Evolutionary conservation across 1,140 invertebrate species (phyloP).

Genomic region (Uloborus diversus): DNA sequence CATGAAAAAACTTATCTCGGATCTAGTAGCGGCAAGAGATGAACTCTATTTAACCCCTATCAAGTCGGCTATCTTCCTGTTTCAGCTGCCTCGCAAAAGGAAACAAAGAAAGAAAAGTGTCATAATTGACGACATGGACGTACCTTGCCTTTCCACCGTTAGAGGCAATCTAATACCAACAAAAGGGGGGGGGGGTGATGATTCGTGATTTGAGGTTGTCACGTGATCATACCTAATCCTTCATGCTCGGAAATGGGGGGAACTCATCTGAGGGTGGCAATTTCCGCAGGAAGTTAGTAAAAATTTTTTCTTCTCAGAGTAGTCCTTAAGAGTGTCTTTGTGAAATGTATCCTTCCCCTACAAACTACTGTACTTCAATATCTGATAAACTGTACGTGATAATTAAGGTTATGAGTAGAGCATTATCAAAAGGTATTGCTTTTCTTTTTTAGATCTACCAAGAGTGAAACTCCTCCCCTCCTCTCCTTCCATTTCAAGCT

Average conservation of each 20-base stretch:
- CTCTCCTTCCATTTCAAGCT: background rate
- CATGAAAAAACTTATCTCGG: no score
- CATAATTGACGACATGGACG: background rate
- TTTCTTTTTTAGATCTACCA: no score
- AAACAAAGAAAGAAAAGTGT: background rate
- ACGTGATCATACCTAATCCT: constrained; percentile 42
- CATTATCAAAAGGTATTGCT: constrained; percentile 3
- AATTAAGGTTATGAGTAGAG: background rate
- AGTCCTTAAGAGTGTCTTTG: background rate
- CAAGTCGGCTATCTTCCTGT: no score
- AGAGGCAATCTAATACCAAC: background rate
- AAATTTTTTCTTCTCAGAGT: background rate
- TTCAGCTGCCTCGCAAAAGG: background rate
- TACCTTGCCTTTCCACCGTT: background rate
- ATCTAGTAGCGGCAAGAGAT: no score
- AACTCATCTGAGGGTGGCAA: constrained; percentile 37
- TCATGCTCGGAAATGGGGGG: constrained; percentile 32
- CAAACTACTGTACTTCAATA: background rate
- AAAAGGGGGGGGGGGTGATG: background rate
- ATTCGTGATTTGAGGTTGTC: background rate
- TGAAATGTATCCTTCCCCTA: background rate
- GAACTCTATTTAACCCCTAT: no score
- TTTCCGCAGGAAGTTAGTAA: constrained; percentile 45
- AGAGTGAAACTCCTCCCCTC: background rate
- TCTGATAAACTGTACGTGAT: no score